These are phyloP conservation scores for Tipula confusa DNA, from an alignment of 2,888 invertebrate genomes.

Conservation along the genomic window DNA sequence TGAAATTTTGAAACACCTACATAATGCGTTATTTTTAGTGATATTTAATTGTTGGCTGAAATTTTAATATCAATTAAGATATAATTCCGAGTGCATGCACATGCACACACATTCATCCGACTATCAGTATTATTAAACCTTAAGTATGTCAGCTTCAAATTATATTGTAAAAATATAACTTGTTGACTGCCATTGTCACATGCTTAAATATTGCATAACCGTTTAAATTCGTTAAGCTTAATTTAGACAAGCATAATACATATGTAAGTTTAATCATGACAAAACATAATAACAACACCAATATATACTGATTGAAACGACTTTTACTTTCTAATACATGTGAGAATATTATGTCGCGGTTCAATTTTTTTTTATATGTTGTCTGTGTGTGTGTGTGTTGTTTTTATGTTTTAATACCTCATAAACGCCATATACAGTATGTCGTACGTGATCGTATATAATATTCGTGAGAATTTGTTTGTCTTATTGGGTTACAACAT, in stretches of 20 bases:
- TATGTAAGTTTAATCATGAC: not conserved
- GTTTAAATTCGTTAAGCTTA: not conserved
- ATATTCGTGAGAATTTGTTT: not conserved
- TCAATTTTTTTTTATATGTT: not conserved
- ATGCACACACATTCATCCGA: not conserved
- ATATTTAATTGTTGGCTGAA: not conserved
- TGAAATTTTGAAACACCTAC: not conserved
- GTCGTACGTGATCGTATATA: not conserved
- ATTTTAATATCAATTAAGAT: not conserved
- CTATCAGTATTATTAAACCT: not conserved
- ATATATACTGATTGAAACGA: not conserved
- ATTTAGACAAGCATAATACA: not conserved
- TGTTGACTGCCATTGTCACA: not conserved
- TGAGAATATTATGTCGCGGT: not conserved
- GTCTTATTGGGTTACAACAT: too few relatives aligned
- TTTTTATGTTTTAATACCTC: not conserved
- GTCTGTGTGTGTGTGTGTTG: not conserved
- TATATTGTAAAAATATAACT: not conserved
- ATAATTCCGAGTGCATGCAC: not conserved
- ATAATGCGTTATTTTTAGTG: not conserved
- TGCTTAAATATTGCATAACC: not conserved
- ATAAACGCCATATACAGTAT: not conserved
- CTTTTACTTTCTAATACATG: not conserved
- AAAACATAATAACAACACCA: constrained; percentile 10
- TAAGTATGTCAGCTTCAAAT: not conserved